Evolutionary conservation across 2,888 invertebrate genomes (phyloP).

Genomic region (Charanyca ferruginea): DNA sequence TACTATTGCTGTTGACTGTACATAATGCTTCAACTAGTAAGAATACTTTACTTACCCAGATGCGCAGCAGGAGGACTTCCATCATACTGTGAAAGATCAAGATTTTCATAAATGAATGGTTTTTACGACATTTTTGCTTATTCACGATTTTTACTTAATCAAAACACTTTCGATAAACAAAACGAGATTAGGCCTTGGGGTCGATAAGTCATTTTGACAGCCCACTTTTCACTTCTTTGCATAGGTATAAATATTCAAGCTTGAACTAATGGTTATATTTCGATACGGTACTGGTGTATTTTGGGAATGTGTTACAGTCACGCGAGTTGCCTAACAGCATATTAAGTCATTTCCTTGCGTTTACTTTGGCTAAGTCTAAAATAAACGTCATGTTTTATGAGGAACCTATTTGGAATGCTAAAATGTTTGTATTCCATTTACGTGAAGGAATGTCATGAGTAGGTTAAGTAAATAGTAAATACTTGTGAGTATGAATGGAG

Average conservation of each 20-base stretch:
- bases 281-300: constrained; percentile 45
- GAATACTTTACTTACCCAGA: too few species aligned
- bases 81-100: too few species aligned
- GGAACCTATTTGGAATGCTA: constrained; percentile 35
- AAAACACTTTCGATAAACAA: neutral
- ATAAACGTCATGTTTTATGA: constrained; percentile 29
- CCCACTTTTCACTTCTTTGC: constrained; percentile 12
- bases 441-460: neutral
- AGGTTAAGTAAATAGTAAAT: constrained; percentile 12
- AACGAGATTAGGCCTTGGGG: neutral
- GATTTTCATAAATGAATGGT: too few species aligned
- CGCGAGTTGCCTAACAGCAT: constrained; percentile 45
- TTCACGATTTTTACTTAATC: too few species aligned
- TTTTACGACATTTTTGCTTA: too few species aligned
- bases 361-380: constrained; percentile 47
- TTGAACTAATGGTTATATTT: constrained; percentile 45
- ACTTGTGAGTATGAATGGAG: neutral
- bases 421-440: constrained; percentile 49
- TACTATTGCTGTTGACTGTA: too few species aligned
- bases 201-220: constrained; percentile 29
- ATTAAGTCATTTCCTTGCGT: constrained; percentile 58
- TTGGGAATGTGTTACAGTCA: constrained; percentile 52
- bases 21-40: too few species aligned
- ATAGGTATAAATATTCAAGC: constrained; percentile 42
- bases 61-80: too few species aligned